Percentiles rank a stretch among this genome's conserved stretches.
Evolutionary conservation across 2,797 vertebrate species (phyloP).

Genomic region (Halcyon badia): DNA sequence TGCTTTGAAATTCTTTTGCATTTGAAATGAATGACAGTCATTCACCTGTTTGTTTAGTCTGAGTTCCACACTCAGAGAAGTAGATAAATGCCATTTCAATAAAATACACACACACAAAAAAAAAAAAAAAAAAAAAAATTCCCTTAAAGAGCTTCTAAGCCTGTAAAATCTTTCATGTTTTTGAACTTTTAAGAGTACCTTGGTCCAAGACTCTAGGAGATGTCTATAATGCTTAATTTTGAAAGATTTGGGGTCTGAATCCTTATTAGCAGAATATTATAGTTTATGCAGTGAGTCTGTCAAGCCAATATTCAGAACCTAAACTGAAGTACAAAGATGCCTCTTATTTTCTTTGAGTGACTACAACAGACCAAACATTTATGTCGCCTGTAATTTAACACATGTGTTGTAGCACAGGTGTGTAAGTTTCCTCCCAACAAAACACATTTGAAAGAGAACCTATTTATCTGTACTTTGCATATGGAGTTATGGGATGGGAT

Average conservation of each 20-base stretch:
- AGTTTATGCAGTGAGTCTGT: not conserved
- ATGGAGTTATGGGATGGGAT: not conserved
- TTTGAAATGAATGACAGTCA: conserved; percentile 23
- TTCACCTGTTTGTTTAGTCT: conserved; percentile 26
- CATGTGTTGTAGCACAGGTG: not conserved
- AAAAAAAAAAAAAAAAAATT: not conserved
- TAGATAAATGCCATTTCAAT: not conserved
- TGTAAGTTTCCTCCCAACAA: not conserved
- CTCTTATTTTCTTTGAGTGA: not conserved
- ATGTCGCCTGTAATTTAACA: not conserved
- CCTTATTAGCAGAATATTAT: not conserved
- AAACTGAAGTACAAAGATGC: not conserved
- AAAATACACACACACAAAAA: not conserved
- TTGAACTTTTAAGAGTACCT: not conserved
- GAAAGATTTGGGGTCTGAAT: not conserved
- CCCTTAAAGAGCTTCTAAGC: not conserved
- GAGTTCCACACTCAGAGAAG: conserved; percentile 21
- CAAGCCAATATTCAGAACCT: not conserved
- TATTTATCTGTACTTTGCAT: not conserved
- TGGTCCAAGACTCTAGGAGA: not conserved
- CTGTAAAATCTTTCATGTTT: not conserved
- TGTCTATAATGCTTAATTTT: not conserved
- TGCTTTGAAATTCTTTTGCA: conserved; percentile 18
- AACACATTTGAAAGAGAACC: not conserved
- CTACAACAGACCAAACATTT: not conserved